Percentiles rank a stretch among this genome's conserved stretches.
Conservation (phyloP, 2,797 vertebrate species). For the Acridotheres tristis region DNA sequence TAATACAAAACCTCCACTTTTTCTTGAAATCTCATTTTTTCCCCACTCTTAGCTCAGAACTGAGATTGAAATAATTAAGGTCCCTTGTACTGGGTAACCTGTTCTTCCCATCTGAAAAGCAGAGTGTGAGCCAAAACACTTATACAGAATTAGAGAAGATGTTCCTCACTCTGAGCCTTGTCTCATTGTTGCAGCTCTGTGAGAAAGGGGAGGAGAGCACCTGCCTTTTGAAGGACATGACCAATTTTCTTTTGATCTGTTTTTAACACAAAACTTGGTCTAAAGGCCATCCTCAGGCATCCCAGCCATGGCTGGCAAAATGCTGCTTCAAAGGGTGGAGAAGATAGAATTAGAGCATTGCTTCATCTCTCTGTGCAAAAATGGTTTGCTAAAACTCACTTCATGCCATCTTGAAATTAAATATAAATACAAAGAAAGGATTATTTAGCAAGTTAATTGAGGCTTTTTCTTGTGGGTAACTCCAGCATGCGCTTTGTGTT, state of each 20-base stretch:
- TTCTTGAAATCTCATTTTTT: background rate
- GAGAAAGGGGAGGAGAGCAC: background rate
- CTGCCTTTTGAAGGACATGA: constrained; percentile 9
- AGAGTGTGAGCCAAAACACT: background rate
- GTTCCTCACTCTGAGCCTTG: background rate
- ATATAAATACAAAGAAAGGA: background rate
- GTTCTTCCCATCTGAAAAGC: background rate
- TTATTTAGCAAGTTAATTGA: constrained; percentile 14
- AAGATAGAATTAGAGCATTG: constrained; percentile 27
- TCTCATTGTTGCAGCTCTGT: background rate
- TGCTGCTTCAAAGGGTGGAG: constrained; percentile 36
- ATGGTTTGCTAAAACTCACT: constrained; percentile 11
- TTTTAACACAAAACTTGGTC: background rate
- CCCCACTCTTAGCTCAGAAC: background rate
- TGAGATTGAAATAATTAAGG: background rate
- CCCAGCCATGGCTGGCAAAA: background rate
- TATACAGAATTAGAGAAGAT: background rate
- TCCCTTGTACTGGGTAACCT: background rate
- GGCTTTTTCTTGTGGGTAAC: background rate
- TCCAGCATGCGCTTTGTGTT: background rate
- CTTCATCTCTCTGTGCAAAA: background rate
- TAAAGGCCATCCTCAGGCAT: constrained; percentile 26
- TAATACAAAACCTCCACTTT: background rate
- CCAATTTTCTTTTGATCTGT: constrained; percentile 39
- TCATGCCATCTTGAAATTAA: constrained; percentile 27